phyloP scores from a whole-genome alignment of 2,113 vertebrate species.

The Phrynosoma platyrhinos region DNA sequence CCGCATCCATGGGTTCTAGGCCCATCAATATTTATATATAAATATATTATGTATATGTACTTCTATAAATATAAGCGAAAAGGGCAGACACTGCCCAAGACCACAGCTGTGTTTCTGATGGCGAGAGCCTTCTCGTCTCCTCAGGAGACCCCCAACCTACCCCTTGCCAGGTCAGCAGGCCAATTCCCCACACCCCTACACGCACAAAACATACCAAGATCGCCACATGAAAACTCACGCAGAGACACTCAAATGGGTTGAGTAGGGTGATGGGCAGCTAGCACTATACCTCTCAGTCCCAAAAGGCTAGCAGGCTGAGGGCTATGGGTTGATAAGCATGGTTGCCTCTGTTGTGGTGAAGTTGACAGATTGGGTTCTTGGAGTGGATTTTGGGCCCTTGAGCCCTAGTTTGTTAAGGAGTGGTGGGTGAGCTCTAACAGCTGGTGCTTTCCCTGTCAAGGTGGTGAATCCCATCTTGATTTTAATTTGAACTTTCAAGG shows the following conservation, averaged over 20 bases:
- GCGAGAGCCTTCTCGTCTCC: slow-evolving; percentile 57
- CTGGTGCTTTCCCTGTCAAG: background rate
- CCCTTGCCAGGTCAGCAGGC: slow-evolving; percentile 37
- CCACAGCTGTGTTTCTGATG: slow-evolving; percentile 70
- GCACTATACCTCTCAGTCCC: no score
- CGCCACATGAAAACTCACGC: background rate
- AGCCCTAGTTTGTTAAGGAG: background rate
- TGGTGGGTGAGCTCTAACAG: background rate
- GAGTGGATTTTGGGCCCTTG: background rate
- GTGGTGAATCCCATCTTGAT: background rate
- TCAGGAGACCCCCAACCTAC: slow-evolving; percentile 32
- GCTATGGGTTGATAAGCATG: background rate
- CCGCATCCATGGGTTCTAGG: slow-evolving; percentile 47
- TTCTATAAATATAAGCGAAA: slow-evolving; percentile 72
- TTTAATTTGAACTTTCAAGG: background rate
- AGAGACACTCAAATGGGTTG: background rate
- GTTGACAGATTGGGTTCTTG: background rate
- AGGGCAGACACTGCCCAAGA: slow-evolving; percentile 63
- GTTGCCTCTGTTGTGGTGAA: background rate
- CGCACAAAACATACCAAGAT: slow-evolving; percentile 5
- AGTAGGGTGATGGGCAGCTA: background rate
- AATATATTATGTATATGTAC: slow-evolving; percentile 39
- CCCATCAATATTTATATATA: slow-evolving; percentile 52
- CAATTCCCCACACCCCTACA: slow-evolving; percentile 25
- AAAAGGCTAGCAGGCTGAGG: background rate